phyloP scores from a whole-genome alignment of 2,113 vertebrate genomes.

The Geococcyx californianus region DNA sequence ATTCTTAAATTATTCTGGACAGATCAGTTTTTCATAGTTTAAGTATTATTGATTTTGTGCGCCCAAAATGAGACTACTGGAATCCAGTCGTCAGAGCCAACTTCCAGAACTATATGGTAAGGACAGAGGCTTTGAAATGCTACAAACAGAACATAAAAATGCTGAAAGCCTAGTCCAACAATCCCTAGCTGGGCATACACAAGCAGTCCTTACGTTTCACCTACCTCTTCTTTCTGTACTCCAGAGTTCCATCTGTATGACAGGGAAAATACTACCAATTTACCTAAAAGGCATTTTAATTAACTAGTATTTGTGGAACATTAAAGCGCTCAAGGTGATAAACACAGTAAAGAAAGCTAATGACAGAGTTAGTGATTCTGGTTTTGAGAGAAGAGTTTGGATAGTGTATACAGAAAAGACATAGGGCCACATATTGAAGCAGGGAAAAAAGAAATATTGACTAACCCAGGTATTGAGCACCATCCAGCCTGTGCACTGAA shows the following conservation, averaged over 20 bases:
- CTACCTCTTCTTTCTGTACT: neutral
- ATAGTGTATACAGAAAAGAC: slow-evolving; percentile 35
- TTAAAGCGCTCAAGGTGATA: neutral
- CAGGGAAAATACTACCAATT: neutral
- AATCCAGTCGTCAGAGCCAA: neutral
- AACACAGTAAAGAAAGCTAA: slow-evolving; percentile 14
- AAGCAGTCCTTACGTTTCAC: neutral
- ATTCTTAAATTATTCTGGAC: neutral
- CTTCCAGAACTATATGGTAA: neutral
- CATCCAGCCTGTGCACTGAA: slow-evolving; percentile 69
- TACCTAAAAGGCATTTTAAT: neutral
- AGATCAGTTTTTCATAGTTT: neutral
- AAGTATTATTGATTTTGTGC: neutral
- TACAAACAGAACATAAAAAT: neutral
- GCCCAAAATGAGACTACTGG: neutral
- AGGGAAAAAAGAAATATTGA: slow-evolving; percentile 64
- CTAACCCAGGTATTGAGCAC: slow-evolving; percentile 66
- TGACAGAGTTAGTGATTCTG: slow-evolving; percentile 7
- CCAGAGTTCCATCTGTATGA: neutral
- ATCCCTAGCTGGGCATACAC: neutral
- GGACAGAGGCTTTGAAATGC: neutral
- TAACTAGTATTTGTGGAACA: neutral
- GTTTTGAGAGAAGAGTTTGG: slow-evolving; percentile 3
- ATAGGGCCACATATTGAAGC: slow-evolving; percentile 44
- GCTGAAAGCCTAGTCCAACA: neutral